A percentile compares a stretch with the other conserved stretches of the same genome.
These are phyloP conservation scores for Brachyptera putata DNA, from an alignment of 2,888 invertebrate species.

Conservation along the genomic window DNA sequence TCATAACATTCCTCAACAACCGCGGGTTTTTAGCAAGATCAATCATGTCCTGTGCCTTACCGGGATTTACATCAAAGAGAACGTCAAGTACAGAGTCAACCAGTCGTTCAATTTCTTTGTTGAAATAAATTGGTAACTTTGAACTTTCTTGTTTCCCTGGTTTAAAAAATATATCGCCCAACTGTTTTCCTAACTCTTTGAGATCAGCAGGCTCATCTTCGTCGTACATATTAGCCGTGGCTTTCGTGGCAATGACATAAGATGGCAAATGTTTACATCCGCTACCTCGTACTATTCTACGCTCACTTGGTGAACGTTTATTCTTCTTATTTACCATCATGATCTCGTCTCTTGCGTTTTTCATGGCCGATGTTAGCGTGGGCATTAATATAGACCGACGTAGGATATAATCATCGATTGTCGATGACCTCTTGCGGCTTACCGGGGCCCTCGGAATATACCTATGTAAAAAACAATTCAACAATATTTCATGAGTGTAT, in stretches of 20 bases:
- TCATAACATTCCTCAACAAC: neutral
- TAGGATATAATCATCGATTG: neutral
- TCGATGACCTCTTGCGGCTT: too few species aligned
- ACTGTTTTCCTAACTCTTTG: neutral
- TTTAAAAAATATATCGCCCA: too few species aligned
- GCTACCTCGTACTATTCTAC: neutral
- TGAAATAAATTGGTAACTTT: too few species aligned
- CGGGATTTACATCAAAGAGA: neutral
- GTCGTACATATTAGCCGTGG: too few species aligned
- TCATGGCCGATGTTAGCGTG: neutral
- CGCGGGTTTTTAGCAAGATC: neutral
- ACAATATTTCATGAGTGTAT: too few species aligned
- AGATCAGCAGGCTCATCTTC: too few species aligned
- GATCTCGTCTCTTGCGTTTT: neutral
- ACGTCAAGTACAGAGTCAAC: neutral
- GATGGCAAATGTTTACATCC: neutral
- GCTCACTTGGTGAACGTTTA: neutral
- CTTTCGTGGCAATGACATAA: neutral
- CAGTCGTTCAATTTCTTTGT: too few species aligned
- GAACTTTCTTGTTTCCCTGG: too few species aligned
- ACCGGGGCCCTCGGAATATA: too few species aligned
- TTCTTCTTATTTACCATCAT: neutral
- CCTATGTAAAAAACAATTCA: too few species aligned
- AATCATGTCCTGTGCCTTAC: neutral
- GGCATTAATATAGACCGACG: constrained; percentile 4